phyloP scores from a whole-genome alignment of 2,888 invertebrate species.

The Empis livida region DNA sequence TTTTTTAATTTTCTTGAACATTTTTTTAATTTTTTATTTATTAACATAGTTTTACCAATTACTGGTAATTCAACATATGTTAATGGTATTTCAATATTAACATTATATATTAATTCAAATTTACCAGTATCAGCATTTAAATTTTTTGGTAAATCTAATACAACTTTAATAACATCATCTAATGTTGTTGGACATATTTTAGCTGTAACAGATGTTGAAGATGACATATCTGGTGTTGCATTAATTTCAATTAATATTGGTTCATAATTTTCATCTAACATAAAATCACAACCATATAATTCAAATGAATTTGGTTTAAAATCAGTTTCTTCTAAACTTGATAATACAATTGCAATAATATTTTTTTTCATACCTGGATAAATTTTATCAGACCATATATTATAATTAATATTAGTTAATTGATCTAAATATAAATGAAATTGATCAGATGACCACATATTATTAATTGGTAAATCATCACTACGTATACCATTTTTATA shows the following conservation, averaged over 20 bases:
- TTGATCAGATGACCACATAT: constrained; percentile 73
- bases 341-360: constrained; percentile 64
- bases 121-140: constrained; percentile 39
- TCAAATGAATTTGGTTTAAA: constrained; percentile 68
- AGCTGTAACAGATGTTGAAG: constrained; percentile 72
- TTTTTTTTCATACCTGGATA: constrained; percentile 77
- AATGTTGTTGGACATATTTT: constrained; percentile 68
- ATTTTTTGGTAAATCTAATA: constrained; percentile 27
- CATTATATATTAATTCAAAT: too few species aligned
- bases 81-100: too few species aligned
- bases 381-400: constrained; percentile 55
- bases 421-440: constrained; percentile 47
- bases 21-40: too few species aligned
- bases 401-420: constrained; percentile 28
- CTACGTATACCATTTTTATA: constrained; percentile 25
- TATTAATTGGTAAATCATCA: constrained; percentile 53
- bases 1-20: too few species aligned
- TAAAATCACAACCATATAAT: constrained; percentile 85
- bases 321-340: constrained; percentile 60
- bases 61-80: too few species aligned
- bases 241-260: constrained; percentile 92
- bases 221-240: constrained; percentile 69
- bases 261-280: constrained; percentile 68
- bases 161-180: constrained; percentile 79
- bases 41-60: too few species aligned